These are phyloP conservation scores for Mormyrops attenuatus DNA, from an alignment of 2,797 vertebrate species.

Conservation along the genomic window DNA sequence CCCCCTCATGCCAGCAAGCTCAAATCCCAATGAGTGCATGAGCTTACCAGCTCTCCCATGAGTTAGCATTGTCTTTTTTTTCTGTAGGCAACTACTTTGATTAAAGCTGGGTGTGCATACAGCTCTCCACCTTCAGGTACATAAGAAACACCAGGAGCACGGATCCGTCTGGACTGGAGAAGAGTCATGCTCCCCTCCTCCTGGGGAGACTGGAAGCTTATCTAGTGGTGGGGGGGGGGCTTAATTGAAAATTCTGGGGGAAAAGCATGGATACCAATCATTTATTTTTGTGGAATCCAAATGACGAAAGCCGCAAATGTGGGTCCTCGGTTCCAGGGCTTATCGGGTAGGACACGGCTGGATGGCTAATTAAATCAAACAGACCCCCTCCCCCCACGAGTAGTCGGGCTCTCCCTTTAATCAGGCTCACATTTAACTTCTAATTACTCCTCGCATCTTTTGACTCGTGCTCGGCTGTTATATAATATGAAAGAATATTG, in stretches of 20 bases:
- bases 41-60: background rate
- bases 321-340: slow-evolving; percentile 39
- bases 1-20: background rate
- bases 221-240: slow-evolving; percentile 27
- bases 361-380: slow-evolving; percentile 62
- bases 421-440: slow-evolving; percentile 62
- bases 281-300: slow-evolving; percentile 55
- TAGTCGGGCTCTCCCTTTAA: slow-evolving; percentile 58
- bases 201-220: slow-evolving; percentile 30
- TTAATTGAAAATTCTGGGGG: slow-evolving; percentile 51
- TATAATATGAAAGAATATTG: slow-evolving; percentile 37
- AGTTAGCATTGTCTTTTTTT: background rate
- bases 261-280: slow-evolving; percentile 52
- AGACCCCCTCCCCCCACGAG: slow-evolving; percentile 36
- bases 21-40: background rate
- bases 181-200: background rate
- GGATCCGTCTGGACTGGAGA: background rate
- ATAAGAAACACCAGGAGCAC: background rate
- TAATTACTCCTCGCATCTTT: slow-evolving; percentile 53
- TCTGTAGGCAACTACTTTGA: background rate
- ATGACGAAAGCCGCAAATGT: slow-evolving; percentile 26
- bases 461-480: slow-evolving; percentile 48
- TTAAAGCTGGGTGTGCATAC: background rate
- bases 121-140: background rate
- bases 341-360: slow-evolving; percentile 53